Evolutionary conservation across 1,140 invertebrate genomes (phyloP).

Genomic region (Sycobia sp.): DNA sequence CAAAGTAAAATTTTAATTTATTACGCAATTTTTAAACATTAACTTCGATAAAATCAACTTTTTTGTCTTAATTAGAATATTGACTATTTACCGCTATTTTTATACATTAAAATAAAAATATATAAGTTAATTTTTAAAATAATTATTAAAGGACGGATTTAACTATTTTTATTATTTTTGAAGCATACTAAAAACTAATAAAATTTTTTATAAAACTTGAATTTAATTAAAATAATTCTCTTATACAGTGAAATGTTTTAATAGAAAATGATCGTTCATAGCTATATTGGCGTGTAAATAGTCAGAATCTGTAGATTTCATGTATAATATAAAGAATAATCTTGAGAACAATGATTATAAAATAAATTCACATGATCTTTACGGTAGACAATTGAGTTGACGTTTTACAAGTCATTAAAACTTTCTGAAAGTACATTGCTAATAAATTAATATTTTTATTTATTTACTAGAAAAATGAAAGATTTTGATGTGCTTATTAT

Average conservation of each 20-base stretch:
- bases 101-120: neutral
- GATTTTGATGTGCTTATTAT: constrained; percentile 6
- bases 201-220: neutral
- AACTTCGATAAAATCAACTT: too few species aligned
- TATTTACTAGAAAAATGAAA: constrained; percentile 6
- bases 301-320: constrained; percentile 16
- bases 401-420: too few species aligned
- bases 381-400: neutral
- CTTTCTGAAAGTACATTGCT: too few species aligned
- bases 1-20: too few species aligned
- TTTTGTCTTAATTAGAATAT: constrained; percentile 19
- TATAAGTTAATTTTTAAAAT: too few species aligned
- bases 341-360: constrained; percentile 1
- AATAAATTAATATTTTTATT: constrained; percentile 5
- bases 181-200: too few species aligned
- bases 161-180: too few species aligned
- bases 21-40: too few species aligned
- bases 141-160: too few species aligned
- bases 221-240: neutral
- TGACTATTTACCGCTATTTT: constrained; percentile 21
- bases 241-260: too few species aligned
- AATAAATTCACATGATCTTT: constrained; percentile 8
- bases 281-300: constrained; percentile 10
- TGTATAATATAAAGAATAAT: constrained; percentile 22
- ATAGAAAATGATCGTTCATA: constrained; percentile 9